Evolutionary conservation across 1,140 invertebrate species (phyloP), one percentile per base, ranked within the genome.

Genomic region (Oedothorax gibbosus): DNA sequence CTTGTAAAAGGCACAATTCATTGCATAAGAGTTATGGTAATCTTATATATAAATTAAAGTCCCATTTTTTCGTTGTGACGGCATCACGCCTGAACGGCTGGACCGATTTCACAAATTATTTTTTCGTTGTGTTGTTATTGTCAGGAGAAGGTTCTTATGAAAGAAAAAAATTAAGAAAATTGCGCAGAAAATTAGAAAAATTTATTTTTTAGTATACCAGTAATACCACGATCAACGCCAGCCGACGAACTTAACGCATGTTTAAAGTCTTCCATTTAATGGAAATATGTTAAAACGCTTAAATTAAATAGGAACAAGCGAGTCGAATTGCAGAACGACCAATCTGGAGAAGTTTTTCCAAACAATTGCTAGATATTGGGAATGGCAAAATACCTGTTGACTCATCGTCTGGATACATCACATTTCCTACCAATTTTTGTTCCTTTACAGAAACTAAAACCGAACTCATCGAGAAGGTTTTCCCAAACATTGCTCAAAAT

Each of bases 221-320:
- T 92, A 79, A 88, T 91, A 86, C 87, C 87, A 12, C 35, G 68
- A 88, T 75, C 86, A 90, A 89, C 69, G 75, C 86, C 73, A 54
- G 89, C 88, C 18, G 88, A 90, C 87, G 87, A 88, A 86, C 81
- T 90, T 0, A 87, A 90, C 87, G 88, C 89, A 51, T 90, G 87
- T 77, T 65, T 91, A 14, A 91, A 90, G 85, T 80, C 53, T 4
- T 89, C 88, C n/a, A n/a, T n/a, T 56, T 80, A 89, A 35, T 87
- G 83, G 87, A 12, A 0, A 14, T 10, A 77, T 62, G 53, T 83
- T 8, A 35, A 71, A 21, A 87, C 49, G 20, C 20, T 68, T 0
- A 12, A 60, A 35, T 78, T 88, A 64, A 87, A 20, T 9, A 85
- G 50, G 20, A 88, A 88, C 64, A 87, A 86, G 77, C 81, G 79